Evolutionary conservation across 2,113 vertebrate genomes (phyloP).

Genomic region (Ochotona curzoniae): DNA sequence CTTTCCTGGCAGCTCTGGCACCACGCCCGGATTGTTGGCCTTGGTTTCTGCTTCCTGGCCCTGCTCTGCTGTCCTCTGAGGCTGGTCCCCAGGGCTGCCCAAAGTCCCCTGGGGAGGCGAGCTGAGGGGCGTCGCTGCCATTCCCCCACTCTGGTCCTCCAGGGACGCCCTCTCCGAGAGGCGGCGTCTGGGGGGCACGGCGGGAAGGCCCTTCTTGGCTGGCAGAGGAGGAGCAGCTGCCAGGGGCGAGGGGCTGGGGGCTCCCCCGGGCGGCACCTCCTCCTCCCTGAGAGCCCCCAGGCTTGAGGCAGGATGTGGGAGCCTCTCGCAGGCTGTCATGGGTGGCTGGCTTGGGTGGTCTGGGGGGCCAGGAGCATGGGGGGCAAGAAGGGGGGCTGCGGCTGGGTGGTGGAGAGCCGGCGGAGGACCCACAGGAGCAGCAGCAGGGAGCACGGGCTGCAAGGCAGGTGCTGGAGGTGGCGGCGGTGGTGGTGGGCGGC

Average conservation of each 20-base stretch:
- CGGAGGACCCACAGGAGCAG: not conserved
- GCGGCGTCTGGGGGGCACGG: slow-evolving; percentile 66
- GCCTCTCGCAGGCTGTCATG: slow-evolving; percentile 71
- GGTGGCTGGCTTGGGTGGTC: slow-evolving; percentile 50
- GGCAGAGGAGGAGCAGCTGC: not conserved
- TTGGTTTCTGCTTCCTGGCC: slow-evolving; percentile 28
- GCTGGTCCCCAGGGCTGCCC: slow-evolving; percentile 3
- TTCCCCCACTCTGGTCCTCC: slow-evolving; percentile 19
- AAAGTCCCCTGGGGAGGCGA: not conserved
- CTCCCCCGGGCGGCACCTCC: slow-evolving; percentile 68
- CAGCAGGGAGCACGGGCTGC: not conserved
- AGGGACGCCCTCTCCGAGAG: slow-evolving; percentile 38
- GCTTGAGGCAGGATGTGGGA: not conserved
- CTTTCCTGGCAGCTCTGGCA: slow-evolving; percentile 25
- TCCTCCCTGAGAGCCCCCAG: slow-evolving; percentile 79
- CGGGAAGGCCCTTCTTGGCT: slow-evolving; percentile 47
- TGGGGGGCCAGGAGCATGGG: slow-evolving; percentile 56
- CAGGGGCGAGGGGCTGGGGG: not conserved
- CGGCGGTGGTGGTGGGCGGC: slow-evolving; percentile 87
- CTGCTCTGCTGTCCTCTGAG: slow-evolving; percentile 51
- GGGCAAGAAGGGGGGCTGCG: not conserved
- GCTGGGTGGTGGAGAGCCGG: not conserved
- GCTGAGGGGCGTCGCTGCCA: fast-evolving
- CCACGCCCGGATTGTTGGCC: not conserved
- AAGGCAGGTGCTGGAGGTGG: slow-evolving; percentile 83